Percentiles rank a stretch among this genome's conserved stretches.
Conservation (phyloP, 2,113 vertebrate species). For the Mungos mungo region DNA sequence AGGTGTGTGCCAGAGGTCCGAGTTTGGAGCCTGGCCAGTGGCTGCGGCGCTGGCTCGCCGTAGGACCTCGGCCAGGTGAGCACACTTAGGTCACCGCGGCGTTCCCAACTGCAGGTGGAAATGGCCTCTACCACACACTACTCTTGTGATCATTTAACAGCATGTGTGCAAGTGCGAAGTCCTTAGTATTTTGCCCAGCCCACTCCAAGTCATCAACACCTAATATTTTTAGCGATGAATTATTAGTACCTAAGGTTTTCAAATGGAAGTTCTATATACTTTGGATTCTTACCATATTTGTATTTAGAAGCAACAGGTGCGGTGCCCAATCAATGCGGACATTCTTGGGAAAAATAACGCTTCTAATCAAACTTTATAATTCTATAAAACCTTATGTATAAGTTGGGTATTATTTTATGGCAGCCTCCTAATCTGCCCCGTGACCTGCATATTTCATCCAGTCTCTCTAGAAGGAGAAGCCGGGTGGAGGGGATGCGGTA, state of each 20-base stretch:
- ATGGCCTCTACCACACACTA: not conserved
- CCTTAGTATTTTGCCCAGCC: too few species aligned
- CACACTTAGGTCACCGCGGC: not conserved
- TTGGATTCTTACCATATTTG: too few species aligned
- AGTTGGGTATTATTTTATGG: not conserved
- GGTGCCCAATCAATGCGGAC: not conserved
- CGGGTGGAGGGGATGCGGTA: too few species aligned
- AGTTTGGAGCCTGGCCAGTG: rapidly evolving
- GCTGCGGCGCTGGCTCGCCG: rapidly evolving
- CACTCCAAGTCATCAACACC: too few species aligned
- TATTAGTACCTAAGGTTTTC: not conserved
- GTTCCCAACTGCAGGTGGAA: not conserved
- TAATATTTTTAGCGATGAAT: not conserved
- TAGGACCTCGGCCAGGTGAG: not conserved
- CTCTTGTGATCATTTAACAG: not conserved
- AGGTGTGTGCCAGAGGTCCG: rapidly evolving
- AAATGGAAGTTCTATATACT: not conserved
- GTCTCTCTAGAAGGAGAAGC: not conserved
- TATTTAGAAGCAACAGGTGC: not conserved
- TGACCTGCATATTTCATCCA: rapidly evolving
- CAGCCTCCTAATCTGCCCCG: not conserved
- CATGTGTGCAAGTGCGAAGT: not conserved
- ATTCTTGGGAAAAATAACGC: not conserved
- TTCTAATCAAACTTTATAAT: not conserved
- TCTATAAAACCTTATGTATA: not conserved